phyloP scores from a whole-genome alignment of 1,140 invertebrate genomes.

The Fopius arisanus region DNA sequence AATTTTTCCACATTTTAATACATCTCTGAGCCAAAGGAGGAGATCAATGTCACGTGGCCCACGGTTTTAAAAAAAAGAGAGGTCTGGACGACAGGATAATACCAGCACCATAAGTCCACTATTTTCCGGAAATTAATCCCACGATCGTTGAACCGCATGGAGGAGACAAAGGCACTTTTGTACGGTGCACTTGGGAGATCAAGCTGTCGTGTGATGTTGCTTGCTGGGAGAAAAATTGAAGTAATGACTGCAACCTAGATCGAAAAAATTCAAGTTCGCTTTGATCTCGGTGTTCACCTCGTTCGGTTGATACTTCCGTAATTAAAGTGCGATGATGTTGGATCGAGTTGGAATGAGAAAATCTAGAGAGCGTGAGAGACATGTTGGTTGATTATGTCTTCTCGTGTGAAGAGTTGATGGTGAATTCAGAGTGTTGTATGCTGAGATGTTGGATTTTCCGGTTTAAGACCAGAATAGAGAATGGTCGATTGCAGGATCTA shows the following conservation, averaged over 20 bases:
- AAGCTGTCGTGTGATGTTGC: constrained; percentile 6
- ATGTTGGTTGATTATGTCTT: background rate
- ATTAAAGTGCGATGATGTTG: constrained; percentile 23
- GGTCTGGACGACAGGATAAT: background rate
- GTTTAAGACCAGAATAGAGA: too few species aligned
- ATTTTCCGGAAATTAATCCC: constrained; percentile 9
- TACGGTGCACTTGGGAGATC: background rate
- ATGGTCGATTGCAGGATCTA: too few species aligned
- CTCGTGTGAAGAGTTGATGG: background rate
- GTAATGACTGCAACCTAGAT: background rate
- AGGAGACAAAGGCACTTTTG: constrained; percentile 11
- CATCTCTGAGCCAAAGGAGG: background rate
- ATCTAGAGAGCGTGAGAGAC: too few species aligned
- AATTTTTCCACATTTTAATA: background rate
- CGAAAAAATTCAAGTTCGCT: background rate
- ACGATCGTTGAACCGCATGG: constrained; percentile 1
- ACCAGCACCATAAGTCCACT: background rate
- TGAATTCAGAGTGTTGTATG: too few species aligned
- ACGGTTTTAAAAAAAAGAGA: background rate
- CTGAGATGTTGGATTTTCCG: too few species aligned
- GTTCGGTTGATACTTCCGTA: constrained; percentile 4
- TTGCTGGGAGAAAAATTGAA: background rate
- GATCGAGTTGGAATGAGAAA: background rate
- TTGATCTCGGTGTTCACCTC: constrained; percentile 4
- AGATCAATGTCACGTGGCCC: background rate